Evolutionary conservation across 1,140 invertebrate species (phyloP).

Genomic region (Eueides isabella): DNA sequence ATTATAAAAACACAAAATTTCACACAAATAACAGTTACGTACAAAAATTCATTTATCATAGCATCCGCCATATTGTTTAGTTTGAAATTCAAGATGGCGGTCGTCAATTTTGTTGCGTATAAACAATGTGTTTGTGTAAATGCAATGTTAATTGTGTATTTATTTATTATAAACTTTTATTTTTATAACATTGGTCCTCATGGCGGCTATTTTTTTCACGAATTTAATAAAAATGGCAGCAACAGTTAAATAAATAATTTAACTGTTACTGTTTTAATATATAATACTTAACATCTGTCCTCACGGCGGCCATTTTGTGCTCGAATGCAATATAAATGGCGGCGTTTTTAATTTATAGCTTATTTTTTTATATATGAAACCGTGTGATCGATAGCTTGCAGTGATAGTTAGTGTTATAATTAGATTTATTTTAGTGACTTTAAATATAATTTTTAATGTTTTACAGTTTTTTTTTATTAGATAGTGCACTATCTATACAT

Average conservation of each 20-base stretch:
- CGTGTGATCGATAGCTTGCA: slow-evolving; percentile 70
- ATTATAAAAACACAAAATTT: slow-evolving; percentile 36
- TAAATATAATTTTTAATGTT: slow-evolving; percentile 62
- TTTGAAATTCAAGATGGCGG: not conserved
- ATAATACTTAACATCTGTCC: slow-evolving; percentile 40
- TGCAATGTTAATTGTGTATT: slow-evolving; percentile 44
- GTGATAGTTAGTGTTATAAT: slow-evolving; percentile 72
- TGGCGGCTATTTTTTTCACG: no score
- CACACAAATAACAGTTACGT: slow-evolving; percentile 1
- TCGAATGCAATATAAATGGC: slow-evolving; percentile 42
- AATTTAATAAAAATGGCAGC: no score
- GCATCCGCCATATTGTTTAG: slow-evolving; percentile 8
- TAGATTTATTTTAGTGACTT: slow-evolving; percentile 62
- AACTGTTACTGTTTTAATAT: slow-evolving; percentile 31
- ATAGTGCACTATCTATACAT: slow-evolving; percentile 27
- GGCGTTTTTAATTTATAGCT: slow-evolving; percentile 49
- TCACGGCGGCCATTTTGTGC: slow-evolving; percentile 61
- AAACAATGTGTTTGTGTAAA: slow-evolving; percentile 9
- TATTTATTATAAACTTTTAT: slow-evolving; percentile 50
- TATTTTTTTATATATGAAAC: slow-evolving; percentile 62
- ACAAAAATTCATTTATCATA: slow-evolving; percentile 5
- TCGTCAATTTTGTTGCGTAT: not conserved
- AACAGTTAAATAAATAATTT: no score
- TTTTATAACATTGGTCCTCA: no score
- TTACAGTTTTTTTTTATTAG: slow-evolving; percentile 43